Evolutionary conservation across 1,140 invertebrate genomes (phyloP), one percentile per base, ranked within the genome.

Genomic region (Rhizoglyphus robini): DNA sequence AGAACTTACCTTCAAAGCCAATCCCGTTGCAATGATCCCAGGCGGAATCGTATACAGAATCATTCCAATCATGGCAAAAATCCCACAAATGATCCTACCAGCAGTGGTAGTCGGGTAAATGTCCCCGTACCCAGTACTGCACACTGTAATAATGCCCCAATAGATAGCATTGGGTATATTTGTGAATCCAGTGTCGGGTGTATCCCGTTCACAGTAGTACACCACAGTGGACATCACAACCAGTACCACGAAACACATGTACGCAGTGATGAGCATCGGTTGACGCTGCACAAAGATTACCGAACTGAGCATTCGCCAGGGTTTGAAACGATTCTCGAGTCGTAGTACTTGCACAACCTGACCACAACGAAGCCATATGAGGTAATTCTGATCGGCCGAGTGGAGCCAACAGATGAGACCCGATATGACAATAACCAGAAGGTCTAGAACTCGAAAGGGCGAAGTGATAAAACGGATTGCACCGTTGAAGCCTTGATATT

Each of bases 91-190:
- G n/a, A 34, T 4, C 41, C 31, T 30, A 36, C 63, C 63, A 1
- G 46, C 27, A 29, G 46, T 47, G 1, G 63, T 64, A 1, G 3
- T 51, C 3, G 63, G 63, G 20, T 15, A n/a, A 27, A 64, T 49
- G 27, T 64, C 63, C 20, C 63, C 63, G 41, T 64, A 64, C 13
- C 61, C 61, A n/a, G 48, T 63, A 4, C 23, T 23, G n/a, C 31
- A 32, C 11, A 49, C 18, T 18, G 63, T 49, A 27, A 64, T 34
- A 30, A 51, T 36, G 18, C 41, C 41, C 41, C 47, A 64, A n/a
- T 30, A 64, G n/a, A 64, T 15, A n/a, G 29, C n/a, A 20, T 11
- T 27, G 1, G 46, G 41, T 32, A 48, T 48, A 36, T n/a, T 49
- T 18, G 41, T 64, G 41, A 64, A 64, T 4, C 15, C 18, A n/a